These are phyloP conservation scores for Plagodis pulveraria DNA, from an alignment of 2,888 invertebrate genomes.

Conservation along the genomic window DNA sequence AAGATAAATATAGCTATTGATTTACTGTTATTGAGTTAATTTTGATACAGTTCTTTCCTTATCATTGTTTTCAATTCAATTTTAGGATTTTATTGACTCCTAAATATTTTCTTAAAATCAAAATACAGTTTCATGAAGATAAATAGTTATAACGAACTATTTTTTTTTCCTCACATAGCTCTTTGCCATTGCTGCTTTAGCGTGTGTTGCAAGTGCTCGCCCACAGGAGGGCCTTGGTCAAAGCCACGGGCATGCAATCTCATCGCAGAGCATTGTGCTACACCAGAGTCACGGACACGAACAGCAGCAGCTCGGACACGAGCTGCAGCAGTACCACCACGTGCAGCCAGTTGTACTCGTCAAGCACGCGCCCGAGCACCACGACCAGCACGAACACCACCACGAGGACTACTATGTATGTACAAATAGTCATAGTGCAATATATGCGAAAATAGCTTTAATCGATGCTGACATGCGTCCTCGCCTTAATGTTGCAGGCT, in stretches of 20 bases:
- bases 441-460: conserved; percentile 33
- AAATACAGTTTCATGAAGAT: too few species aligned
- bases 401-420: conserved; percentile 27
- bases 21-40: too few species aligned
- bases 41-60: too few species aligned
- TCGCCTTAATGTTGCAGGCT: conserved; percentile 17
- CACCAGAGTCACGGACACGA: conserved; percentile 49
- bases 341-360: neutral
- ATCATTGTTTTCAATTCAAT: too few species aligned
- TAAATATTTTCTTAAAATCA: too few species aligned
- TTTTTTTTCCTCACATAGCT: conserved; percentile 6
- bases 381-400: conserved; percentile 8
- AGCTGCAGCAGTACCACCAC: conserved; percentile 7
- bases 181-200: conserved; percentile 12
- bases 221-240: conserved; percentile 16
- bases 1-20: too few species aligned
- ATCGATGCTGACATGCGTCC: conserved; percentile 43
- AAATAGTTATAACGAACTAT: too few species aligned
- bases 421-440: neutral
- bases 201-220: conserved; percentile 9
- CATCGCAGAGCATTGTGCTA: conserved; percentile 54
- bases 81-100: too few species aligned
- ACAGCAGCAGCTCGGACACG: conserved; percentile 19
- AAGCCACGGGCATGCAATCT: conserved; percentile 39
- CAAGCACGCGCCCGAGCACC: conserved; percentile 2